A percentile compares a stretch with the other conserved stretches of the same genome.
Conservation (phyloP, 2,888 invertebrate genomes). For the Rhaphigaster nebulosa region DNA sequence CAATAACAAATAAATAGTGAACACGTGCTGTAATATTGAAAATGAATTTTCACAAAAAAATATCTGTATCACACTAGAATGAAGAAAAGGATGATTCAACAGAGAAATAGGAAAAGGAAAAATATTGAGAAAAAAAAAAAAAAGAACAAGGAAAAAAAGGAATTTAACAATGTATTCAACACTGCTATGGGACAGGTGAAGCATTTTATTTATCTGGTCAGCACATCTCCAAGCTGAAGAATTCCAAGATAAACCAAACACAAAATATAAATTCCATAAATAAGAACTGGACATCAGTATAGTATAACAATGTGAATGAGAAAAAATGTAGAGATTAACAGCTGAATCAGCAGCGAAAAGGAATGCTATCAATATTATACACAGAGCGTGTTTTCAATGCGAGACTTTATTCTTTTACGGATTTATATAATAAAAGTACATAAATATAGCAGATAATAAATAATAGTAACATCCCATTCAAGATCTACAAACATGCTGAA, state of each 20-base stretch:
- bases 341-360: neutral
- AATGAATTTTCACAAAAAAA: too few species aligned
- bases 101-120: too few species aligned
- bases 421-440: neutral
- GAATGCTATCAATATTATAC: neutral
- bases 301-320: neutral
- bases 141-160: too few species aligned
- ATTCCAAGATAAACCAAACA: neutral
- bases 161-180: too few species aligned
- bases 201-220: neutral
- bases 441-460: neutral
- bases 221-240: neutral
- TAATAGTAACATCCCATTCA: neutral
- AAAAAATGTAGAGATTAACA: neutral
- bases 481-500: neutral
- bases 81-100: too few species aligned
- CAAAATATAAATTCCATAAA: neutral
- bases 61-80: too few species aligned
- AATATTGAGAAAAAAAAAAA: too few species aligned
- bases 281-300: neutral
- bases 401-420: neutral
- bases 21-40: too few species aligned
- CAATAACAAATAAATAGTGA: too few species aligned
- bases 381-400: neutral
- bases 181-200: neutral